phyloP scores from a whole-genome alignment of 1,140 invertebrate genomes.

The Euwallacea fornicatus region DNA sequence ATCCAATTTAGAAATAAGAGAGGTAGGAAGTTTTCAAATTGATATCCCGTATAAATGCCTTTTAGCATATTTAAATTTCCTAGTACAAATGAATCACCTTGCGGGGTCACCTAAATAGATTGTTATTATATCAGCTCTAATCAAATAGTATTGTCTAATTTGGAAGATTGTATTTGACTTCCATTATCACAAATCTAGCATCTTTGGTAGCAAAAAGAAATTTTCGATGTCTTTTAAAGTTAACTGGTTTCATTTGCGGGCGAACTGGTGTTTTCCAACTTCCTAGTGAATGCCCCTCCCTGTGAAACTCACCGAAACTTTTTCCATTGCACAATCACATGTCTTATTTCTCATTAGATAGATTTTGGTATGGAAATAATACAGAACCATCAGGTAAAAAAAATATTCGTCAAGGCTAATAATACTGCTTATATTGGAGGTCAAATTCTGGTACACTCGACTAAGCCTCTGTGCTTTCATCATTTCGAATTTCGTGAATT shows the following conservation, averaged over 20 bases:
- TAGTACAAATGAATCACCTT: no score
- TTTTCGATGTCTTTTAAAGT: no score
- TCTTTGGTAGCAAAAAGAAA: constrained; percentile 1
- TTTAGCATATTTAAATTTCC: no score
- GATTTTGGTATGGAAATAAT: constrained; percentile 9
- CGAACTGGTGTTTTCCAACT: constrained; percentile 1
- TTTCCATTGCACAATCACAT: constrained; percentile 22
- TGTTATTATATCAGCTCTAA: no score
- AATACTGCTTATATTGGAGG: constrained; percentile 12
- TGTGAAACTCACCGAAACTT: constrained; percentile 9
- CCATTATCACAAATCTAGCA: constrained; percentile 12
- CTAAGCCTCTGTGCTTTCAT: constrained; percentile 7
- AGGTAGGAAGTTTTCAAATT: no score
- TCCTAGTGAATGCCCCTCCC: constrained; percentile 6
- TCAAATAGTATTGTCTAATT: neutral
- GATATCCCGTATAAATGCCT: no score
- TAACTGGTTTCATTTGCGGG: neutral
- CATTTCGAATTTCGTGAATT: constrained; percentile 2
- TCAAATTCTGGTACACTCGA: constrained; percentile 26
- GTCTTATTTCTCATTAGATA: constrained; percentile 19
- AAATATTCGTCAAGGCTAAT: constrained; percentile 16
- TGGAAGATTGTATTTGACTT: constrained; percentile 13
- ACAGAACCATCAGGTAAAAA: neutral
- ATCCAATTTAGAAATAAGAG: no score
- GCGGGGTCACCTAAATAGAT: no score